Evolutionary conservation across 1,140 invertebrate species (phyloP), one percentile per base, ranked within the genome.

Genomic region (Drosophila oshimai): DNA sequence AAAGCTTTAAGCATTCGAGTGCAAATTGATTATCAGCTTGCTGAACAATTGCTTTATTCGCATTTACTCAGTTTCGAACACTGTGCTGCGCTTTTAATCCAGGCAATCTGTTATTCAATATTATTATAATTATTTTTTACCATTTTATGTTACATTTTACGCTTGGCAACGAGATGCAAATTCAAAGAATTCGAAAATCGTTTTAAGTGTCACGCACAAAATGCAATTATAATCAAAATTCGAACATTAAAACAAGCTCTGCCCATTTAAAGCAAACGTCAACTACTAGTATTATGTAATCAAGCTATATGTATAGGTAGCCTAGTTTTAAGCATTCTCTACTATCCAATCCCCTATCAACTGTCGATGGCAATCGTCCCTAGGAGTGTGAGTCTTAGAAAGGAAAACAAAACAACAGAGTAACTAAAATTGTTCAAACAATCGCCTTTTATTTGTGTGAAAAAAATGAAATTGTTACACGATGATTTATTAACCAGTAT

Each of bases 211-310:
- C 60, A 37, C 53, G 74, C 71, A 84, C 74, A 84, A 86, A 72
- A 60, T 68, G 73, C 79, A 74, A 54, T 34, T 72, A 86, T 65
- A 84, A 86, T 72, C 71, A 86, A 84, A 79, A 74, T 78, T 60
- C 42, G 34, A 51, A 44, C 53, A 13, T 44, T 26, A 22, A 45
- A 62, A 68, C 15, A 46, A 67, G 60, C 37, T 71, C 61, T 72
- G 47, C 62, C 44, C 57, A 44, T 47, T 65, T 45, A 57, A 61
- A 70, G 61, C 49, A 57, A 68, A 67, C 42, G 54, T 62, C 74
- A 67, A 86, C 75, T 75, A 51, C 46, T 83, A 86, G 81, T 86
- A 86, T 86, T 86, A 84, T 80, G 60, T 80, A 76, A 75, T 69
- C 46, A 71, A 86, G 65, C 71, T 86, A 73, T 80, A 60, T 73